These are phyloP conservation scores for Parazoanthus darwini DNA, from an alignment of 92 coral and sea anemone species.

Conservation along the genomic window DNA sequence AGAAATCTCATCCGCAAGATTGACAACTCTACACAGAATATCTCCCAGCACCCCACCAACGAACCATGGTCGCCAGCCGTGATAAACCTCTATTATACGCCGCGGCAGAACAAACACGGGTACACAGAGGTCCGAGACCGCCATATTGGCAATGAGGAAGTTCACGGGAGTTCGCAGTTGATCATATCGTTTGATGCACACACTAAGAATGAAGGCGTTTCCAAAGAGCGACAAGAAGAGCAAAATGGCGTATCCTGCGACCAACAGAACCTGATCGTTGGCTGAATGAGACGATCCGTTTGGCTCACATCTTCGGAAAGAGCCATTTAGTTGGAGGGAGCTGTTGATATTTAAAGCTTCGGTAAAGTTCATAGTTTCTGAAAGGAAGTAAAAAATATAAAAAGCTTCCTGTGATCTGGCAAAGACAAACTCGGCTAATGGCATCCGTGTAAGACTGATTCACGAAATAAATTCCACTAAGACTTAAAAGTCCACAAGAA, in stretches of 20 bases:
- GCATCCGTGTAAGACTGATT: no score
- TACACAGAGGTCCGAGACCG: not conserved
- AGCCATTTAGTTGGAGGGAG: not conserved
- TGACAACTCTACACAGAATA: not conserved
- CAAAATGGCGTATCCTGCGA: not conserved
- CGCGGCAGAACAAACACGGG: not conserved
- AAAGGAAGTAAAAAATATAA: not conserved
- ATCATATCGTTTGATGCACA: not conserved
- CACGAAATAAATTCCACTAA: no score
- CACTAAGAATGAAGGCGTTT: not conserved
- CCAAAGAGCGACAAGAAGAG: not conserved
- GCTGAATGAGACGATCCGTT: not conserved
- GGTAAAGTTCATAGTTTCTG: not conserved
- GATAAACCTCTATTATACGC: not conserved
- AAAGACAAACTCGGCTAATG: no score
- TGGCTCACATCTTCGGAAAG: not conserved
- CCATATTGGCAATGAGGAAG: not conserved
- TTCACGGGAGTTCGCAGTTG: not conserved
- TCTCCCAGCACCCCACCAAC: not conserved
- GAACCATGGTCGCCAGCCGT: conserved; percentile 7
- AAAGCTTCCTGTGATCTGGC: no score
- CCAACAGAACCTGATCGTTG: not conserved
- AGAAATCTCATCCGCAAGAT: not conserved
- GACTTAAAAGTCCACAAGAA: no score
- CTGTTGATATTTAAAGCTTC: not conserved